These are phyloP conservation scores for Prochilodus magdalenae DNA, from an alignment of 2,113 vertebrate genomes.

Conservation along the genomic window DNA sequence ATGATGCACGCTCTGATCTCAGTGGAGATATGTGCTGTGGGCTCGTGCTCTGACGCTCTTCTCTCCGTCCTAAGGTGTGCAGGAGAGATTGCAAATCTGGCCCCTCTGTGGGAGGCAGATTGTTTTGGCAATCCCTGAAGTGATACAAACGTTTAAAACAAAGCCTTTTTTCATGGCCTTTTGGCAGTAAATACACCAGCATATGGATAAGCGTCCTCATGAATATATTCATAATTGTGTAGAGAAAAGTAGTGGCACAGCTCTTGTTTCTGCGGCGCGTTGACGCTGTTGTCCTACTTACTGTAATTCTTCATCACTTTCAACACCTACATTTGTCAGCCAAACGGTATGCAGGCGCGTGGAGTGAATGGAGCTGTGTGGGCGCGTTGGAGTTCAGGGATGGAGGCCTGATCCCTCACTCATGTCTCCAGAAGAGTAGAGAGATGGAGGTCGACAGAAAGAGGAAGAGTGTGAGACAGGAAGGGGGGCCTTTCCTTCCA, in stretches of 20 bases:
- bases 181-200: slow-evolving; percentile 75
- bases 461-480: slow-evolving; percentile 34
- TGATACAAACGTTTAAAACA: slow-evolving; percentile 72
- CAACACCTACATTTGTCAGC: slow-evolving; percentile 73
- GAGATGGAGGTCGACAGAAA: neutral
- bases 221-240: slow-evolving; percentile 67
- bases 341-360: slow-evolving; percentile 60
- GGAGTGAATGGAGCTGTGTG: slow-evolving; percentile 71
- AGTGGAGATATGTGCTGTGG: slow-evolving; percentile 17
- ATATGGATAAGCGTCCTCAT: slow-evolving; percentile 74
- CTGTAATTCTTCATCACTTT: slow-evolving; percentile 73
- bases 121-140: slow-evolving; percentile 69
- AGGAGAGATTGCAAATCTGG: slow-evolving; percentile 66
- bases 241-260: slow-evolving; percentile 64
- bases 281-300: slow-evolving; percentile 75
- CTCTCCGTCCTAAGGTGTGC: slow-evolving; percentile 53
- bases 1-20: slow-evolving; percentile 54
- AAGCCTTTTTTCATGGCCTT: slow-evolving; percentile 62
- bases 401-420: slow-evolving; percentile 58
- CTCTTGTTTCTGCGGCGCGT: slow-evolving; percentile 54
- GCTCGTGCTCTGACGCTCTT: slow-evolving; percentile 11
- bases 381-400: slow-evolving; percentile 61
- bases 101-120: slow-evolving; percentile 67
- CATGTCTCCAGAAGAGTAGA: slow-evolving; percentile 44
- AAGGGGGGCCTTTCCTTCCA: slow-evolving; percentile 35